Percentiles rank a stretch among this genome's conserved stretches.
These are phyloP conservation scores for Cyprinodon variegatus DNA, from an alignment of 2,113 vertebrate genomes.

Conservation along the genomic window DNA sequence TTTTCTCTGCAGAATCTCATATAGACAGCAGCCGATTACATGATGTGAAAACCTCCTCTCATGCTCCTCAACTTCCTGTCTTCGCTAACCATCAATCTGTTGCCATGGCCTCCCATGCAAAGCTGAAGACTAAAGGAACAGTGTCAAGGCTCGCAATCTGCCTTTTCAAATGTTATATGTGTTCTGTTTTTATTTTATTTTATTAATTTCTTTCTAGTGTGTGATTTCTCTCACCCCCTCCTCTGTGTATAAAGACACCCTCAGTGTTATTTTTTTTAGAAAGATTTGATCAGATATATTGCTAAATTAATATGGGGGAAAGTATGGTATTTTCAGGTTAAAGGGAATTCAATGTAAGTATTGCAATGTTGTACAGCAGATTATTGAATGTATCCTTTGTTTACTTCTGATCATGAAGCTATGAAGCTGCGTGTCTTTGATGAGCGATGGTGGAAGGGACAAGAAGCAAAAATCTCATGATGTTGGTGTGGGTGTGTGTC, in stretches of 20 bases:
- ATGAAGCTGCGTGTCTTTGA: slow-evolving; percentile 59
- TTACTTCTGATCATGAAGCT: slow-evolving; percentile 68
- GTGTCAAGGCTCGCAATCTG: slow-evolving; percentile 60
- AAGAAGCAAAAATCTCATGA: slow-evolving; percentile 47
- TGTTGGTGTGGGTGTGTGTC: slow-evolving; percentile 32
- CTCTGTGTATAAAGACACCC: slow-evolving; percentile 65
- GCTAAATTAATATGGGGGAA: slow-evolving; percentile 12
- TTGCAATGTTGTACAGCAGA: slow-evolving; percentile 63
- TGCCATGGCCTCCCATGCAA: slow-evolving; percentile 54
- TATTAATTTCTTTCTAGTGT: slow-evolving; percentile 36
- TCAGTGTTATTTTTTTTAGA: slow-evolving; percentile 54
- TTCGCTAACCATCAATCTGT: slow-evolving; percentile 59
- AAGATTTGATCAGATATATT: slow-evolving; percentile 51
- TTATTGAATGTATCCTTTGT: slow-evolving; percentile 83
- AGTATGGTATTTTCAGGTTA: slow-evolving; percentile 77
- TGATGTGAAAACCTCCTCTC: slow-evolving; percentile 30
- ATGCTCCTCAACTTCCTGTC: slow-evolving; percentile 33
- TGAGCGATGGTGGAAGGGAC: slow-evolving; percentile 53
- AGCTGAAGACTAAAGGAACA: slow-evolving; percentile 58
- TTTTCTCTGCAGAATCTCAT: slow-evolving; percentile 67
- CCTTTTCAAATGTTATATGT: slow-evolving; percentile 55
- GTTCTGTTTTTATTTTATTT: slow-evolving; percentile 50
- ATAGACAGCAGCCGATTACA: slow-evolving; percentile 36
- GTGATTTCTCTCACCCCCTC: slow-evolving; percentile 45
- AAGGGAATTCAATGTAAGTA: slow-evolving; percentile 44